These are phyloP conservation scores for Platycheirus rosarum DNA, from an alignment of 2,888 invertebrate species.

Conservation along the genomic window DNA sequence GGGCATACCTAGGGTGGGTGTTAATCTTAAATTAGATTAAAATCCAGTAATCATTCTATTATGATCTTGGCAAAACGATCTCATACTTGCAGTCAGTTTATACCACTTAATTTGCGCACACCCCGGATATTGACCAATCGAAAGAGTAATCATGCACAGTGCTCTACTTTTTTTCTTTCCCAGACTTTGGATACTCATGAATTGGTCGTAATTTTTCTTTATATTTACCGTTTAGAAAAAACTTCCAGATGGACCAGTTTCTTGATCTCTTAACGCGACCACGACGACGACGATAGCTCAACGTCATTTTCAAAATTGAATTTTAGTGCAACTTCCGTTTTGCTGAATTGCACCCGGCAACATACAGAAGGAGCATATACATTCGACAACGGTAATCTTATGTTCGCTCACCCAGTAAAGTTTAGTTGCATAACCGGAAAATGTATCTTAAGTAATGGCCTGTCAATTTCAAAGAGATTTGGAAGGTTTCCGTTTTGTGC, in stretches of 20 bases:
- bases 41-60: background rate
- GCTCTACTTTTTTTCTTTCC: constrained; percentile 59
- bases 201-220: constrained; percentile 17
- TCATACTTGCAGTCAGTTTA: background rate
- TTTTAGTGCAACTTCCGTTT: constrained; percentile 64
- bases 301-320: constrained; percentile 23
- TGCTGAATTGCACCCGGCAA: constrained; percentile 12
- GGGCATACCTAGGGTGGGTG: constrained; percentile 36
- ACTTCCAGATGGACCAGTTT: constrained; percentile 59
- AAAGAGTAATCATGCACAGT: background rate
- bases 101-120: constrained; percentile 33
- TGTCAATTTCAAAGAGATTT: constrained; percentile 46
- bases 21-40: constrained; percentile 22
- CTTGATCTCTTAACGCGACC: background rate
- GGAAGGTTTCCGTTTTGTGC: constrained; percentile 51
- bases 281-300: background rate
- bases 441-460: constrained; percentile 43
- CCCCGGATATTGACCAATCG: constrained; percentile 69
- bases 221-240: constrained; percentile 19
- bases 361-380: background rate
- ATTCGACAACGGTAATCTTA: constrained; percentile 13
- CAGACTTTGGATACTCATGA: constrained; percentile 53
- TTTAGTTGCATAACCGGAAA: constrained; percentile 53
- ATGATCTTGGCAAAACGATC: background rate
- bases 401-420: constrained; percentile 17